phyloP scores from a whole-genome alignment of 2,113 vertebrate genomes.

The Prinia subflava region DNA sequence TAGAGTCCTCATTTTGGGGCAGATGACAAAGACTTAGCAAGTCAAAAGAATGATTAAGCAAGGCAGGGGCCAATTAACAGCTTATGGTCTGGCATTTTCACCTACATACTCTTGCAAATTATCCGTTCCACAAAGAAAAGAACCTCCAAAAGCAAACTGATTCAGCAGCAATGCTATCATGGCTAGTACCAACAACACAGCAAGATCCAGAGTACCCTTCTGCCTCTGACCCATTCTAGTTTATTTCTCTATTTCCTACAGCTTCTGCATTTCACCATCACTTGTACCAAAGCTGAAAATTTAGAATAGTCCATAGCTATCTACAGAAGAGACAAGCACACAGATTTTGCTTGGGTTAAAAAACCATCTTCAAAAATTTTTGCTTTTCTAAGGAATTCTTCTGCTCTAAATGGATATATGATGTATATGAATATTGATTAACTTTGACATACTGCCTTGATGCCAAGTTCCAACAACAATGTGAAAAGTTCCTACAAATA shows the following conservation, averaged over 20 bases:
- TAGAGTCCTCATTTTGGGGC: neutral
- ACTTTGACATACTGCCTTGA: neutral
- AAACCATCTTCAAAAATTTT: neutral
- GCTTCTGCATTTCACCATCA: neutral
- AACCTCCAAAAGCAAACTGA: neutral
- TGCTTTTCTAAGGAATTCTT: neutral
- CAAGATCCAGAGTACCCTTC: neutral
- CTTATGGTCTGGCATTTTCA: neutral
- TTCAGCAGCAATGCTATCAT: neutral
- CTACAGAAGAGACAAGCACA: neutral
- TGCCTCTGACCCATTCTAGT: neutral
- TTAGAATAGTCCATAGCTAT: neutral
- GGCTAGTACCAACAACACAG: neutral
- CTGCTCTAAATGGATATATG: neutral
- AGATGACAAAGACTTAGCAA: neutral
- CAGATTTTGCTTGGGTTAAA: neutral
- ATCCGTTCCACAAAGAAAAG: neutral
- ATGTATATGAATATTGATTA: neutral
- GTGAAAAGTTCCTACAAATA: neutral
- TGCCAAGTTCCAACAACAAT: neutral
- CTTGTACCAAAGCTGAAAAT: neutral
- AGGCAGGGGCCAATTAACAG: neutral
- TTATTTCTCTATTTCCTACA: neutral
- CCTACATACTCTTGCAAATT: neutral
- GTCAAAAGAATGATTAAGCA: neutral